Evolutionary conservation across 2,888 invertebrate species (phyloP).

Genomic region (Apamea anceps): DNA sequence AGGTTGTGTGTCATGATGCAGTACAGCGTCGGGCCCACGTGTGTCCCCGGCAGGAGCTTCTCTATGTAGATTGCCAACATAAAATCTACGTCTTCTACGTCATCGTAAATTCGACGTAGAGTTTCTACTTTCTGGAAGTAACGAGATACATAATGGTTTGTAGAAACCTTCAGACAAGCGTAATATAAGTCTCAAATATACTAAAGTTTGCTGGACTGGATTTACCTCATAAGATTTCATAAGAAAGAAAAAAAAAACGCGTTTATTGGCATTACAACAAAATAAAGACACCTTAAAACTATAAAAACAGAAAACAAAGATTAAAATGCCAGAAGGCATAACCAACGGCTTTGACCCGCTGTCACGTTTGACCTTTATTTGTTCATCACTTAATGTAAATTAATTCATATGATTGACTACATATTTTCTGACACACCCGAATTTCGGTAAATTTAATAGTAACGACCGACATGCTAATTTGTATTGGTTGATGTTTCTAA

Average conservation of each 20-base stretch:
- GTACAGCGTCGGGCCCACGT: constrained; percentile 68
- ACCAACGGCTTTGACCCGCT: neutral
- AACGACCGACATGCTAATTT: neutral
- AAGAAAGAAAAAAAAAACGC: no score
- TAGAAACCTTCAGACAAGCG: neutral
- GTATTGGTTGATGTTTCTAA: no score
- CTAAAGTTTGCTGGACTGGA: neutral
- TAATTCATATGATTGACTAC: neutral
- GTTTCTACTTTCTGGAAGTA: constrained; percentile 69
- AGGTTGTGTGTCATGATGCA: constrained; percentile 72
- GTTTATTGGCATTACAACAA: no score
- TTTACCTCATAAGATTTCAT: neutral
- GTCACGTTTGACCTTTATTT: neutral
- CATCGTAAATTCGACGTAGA: constrained; percentile 70
- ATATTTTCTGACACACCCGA: neutral
- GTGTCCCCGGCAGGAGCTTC: constrained; percentile 62
- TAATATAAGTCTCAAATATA: neutral
- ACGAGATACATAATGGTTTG: neutral
- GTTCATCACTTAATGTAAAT: neutral
- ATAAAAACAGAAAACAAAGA: no score
- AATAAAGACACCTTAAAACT: no score
- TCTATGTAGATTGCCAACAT: constrained; percentile 73
- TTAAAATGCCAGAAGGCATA: neutral
- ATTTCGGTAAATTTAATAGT: neutral
- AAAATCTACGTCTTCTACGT: constrained; percentile 72